Evolutionary conservation across 2,888 invertebrate genomes (phyloP).

Genomic region (Pristionchus arcanus): DNA sequence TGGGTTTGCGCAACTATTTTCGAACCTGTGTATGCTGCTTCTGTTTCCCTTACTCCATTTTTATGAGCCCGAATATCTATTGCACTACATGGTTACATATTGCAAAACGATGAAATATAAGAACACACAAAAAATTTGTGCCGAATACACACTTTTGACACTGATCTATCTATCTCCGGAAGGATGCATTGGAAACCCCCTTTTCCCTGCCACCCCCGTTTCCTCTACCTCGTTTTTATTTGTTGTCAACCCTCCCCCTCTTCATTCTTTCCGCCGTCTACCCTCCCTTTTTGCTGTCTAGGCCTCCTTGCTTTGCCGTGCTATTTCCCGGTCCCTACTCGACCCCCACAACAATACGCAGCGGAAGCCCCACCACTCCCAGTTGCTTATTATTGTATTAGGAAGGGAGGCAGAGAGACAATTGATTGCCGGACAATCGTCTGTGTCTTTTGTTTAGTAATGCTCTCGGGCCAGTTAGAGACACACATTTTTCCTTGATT

Average conservation of each 20-base stretch:
- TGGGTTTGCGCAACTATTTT: too few relatives aligned
- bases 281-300: neutral
- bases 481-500: neutral
- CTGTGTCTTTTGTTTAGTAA: neutral
- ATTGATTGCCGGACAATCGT: neutral
- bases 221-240: slow-evolving; percentile 27
- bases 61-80: too few relatives aligned
- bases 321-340: neutral
- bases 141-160: neutral
- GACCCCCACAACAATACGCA: neutral
- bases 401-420: neutral
- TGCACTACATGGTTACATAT: too few relatives aligned
- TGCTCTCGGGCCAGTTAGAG: neutral
- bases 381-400: slow-evolving; percentile 39
- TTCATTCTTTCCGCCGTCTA: neutral
- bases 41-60: too few relatives aligned
- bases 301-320: neutral
- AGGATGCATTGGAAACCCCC: neutral
- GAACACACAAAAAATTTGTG: neutral
- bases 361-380: neutral
- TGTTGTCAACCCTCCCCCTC: neutral
- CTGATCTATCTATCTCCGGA: neutral
- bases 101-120: too few relatives aligned
- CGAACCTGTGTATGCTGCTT: too few relatives aligned
- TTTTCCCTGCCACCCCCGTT: neutral